Evolutionary conservation across 2,797 vertebrate genomes (phyloP).

Genomic region (Chaenodraco wilsoni): DNA sequence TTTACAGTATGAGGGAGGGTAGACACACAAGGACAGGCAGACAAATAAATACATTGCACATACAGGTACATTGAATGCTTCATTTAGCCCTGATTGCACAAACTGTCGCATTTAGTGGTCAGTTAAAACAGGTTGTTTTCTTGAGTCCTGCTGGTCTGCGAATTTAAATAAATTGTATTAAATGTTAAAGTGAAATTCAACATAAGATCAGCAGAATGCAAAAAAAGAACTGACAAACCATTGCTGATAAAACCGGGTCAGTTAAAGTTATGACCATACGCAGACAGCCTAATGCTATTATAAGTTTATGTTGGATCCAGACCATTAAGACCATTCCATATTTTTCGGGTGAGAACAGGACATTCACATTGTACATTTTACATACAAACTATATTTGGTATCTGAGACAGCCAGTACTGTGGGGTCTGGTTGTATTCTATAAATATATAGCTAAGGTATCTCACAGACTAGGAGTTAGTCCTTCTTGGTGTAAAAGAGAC

Average conservation of each 20-base stretch:
- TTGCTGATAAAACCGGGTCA: neutral
- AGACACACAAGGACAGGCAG: too few relatives aligned
- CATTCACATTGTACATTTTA: neutral
- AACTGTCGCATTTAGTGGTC: conserved; percentile 2
- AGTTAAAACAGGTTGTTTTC: neutral
- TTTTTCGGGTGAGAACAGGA: neutral
- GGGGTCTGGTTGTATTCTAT: neutral
- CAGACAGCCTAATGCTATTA: neutral
- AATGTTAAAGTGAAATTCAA: neutral
- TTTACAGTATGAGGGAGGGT: too few relatives aligned
- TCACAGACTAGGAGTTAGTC: conserved; percentile 3
- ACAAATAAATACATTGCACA: neutral
- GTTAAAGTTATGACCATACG: neutral
- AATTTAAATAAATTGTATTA: neutral
- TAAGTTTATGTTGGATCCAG: neutral
- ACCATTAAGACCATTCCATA: neutral
- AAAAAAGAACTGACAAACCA: neutral
- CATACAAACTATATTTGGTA: neutral
- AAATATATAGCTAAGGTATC: neutral
- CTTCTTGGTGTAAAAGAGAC: conserved; percentile 29
- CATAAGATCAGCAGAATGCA: neutral
- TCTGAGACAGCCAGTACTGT: neutral
- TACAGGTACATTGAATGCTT: neutral
- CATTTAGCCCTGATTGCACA: neutral
- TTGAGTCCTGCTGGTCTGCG: neutral